phyloP scores from a whole-genome alignment of 2,797 vertebrate genomes.

The Rachycentron canadum region DNA sequence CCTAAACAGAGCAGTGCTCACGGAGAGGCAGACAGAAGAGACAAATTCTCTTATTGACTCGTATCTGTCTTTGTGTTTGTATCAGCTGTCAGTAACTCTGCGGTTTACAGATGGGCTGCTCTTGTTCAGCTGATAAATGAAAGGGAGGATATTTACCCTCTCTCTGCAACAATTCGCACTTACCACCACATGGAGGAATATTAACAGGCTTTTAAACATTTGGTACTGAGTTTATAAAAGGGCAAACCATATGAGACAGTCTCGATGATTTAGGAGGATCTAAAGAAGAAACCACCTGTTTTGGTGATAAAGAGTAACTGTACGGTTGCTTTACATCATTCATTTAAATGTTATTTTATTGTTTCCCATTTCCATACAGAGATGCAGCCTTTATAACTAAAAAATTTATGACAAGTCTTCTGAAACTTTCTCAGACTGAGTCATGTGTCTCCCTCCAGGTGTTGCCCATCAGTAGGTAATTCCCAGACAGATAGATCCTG shows the following conservation, averaged over 20 bases:
- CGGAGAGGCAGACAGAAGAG: constrained; percentile 1
- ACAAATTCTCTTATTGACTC: constrained; percentile 8
- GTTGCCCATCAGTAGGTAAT: constrained; percentile 76
- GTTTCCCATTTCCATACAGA: background rate
- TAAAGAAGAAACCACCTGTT: background rate
- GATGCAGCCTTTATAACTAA: constrained; percentile 27
- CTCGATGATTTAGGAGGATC: background rate
- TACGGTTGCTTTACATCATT: background rate
- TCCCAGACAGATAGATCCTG: constrained; percentile 76
- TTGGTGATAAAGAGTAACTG: background rate
- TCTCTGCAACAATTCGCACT: background rate
- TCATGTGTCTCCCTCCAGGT: constrained; percentile 65
- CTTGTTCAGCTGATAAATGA: constrained; percentile 37
- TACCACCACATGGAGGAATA: background rate
- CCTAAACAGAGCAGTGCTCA: background rate
- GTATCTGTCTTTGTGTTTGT: constrained; percentile 15
- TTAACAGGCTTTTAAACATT: constrained; percentile 1
- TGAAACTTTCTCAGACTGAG: constrained; percentile 50
- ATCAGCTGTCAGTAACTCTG: constrained; percentile 29
- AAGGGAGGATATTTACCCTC: constrained; percentile 11
- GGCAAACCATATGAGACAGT: background rate
- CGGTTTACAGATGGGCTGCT: constrained; percentile 23
- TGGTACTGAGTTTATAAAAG: background rate
- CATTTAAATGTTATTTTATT: background rate
- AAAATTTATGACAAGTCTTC: constrained; percentile 47